These are phyloP conservation scores for Drosophila virilis DNA, from an alignment of 1,140 invertebrate species.

Conservation along the genomic window DNA sequence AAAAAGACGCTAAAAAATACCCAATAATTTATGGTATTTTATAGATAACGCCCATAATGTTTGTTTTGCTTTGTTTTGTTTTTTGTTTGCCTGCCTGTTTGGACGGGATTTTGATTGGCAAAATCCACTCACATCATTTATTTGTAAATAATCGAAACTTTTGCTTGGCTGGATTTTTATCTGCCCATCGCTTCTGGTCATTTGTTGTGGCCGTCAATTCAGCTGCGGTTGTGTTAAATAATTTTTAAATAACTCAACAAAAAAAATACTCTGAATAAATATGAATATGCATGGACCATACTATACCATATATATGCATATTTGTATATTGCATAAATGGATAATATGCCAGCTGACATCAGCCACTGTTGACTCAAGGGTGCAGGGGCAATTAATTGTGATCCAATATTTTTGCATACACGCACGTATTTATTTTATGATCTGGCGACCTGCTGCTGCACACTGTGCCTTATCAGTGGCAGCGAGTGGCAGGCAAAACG, in stretches of 20 bases:
- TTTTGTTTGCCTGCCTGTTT: constrained; percentile 1
- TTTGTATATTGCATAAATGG: constrained; percentile 7
- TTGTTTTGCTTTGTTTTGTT: background rate
- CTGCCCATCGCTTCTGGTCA: constrained; percentile 4
- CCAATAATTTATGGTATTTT: constrained; percentile 14
- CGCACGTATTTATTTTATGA: constrained; percentile 34
- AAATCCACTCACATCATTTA: constrained; percentile 31
- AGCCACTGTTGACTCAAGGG: constrained; percentile 28
- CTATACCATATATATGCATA: background rate
- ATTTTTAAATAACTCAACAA: constrained; percentile 43
- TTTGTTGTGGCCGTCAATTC: background rate
- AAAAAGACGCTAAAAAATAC: background rate
- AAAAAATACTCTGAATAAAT: constrained; percentile 24
- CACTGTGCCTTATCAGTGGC: constrained; percentile 40
- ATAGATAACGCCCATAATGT: constrained; percentile 1
- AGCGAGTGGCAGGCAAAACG: constrained; percentile 21
- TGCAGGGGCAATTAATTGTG: constrained; percentile 39
- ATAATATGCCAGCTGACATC: constrained; percentile 41
- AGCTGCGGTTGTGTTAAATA: constrained; percentile 39
- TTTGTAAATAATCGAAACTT: constrained; percentile 30
- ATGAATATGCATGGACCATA: constrained; percentile 1
- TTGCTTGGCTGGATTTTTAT: constrained; percentile 17
- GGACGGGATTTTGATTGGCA: constrained; percentile 14
- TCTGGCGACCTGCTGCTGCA: constrained; percentile 13
- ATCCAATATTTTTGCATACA: constrained; percentile 1